Evolutionary conservation across 2,113 vertebrate species (phyloP), one percentile per base, ranked within the genome.

Genomic region (Myrmecobius fasciatus): DNA sequence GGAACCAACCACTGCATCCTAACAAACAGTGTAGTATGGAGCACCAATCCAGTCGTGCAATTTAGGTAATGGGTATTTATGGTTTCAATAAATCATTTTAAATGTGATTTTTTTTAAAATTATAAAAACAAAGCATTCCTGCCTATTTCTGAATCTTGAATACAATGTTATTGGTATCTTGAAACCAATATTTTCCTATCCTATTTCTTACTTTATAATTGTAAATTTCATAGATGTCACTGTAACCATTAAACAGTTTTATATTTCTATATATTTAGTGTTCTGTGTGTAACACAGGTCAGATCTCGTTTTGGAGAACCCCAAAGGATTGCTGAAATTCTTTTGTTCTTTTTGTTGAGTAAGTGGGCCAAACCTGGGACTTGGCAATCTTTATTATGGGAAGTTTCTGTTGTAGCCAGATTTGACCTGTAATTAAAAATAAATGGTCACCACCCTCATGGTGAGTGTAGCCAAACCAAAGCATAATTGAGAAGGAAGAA

Each of bases 191-290:
- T 94, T 60, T 92, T 88, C 90, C 60, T 52, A 88, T 31, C 49
- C 52, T 94, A n/a, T 94, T 90, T 36, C 89, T 92, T 36, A 67
- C 43, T 67, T 90, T 67, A 93, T 49, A 46, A 52, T 2, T 94
- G 53, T 12, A 47, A 52, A 52, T 54, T 92, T 83, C 36, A 2
- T 25, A 94, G 8, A 43, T 52, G n/a, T 52, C 53, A 49, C 36
- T 43, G 67, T 52, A 51, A 17, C 25, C 8, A 43, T 88, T 51
- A 91, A 60, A 67, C 56, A 92, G 60, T 43, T 95, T 83, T 94
- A n/a, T 89, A 92, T 96, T 97, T 94, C 53, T 95, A 1, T 93
- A 53, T 91, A 92, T 46, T 60, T 94, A 89, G 88, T 92, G 88
- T 53, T 95, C n/a, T 95, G 5, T 94, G 28, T 94, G 90, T 11